phyloP scores from a whole-genome alignment of 2,113 vertebrate species.

The Tyrannus savana region DNA sequence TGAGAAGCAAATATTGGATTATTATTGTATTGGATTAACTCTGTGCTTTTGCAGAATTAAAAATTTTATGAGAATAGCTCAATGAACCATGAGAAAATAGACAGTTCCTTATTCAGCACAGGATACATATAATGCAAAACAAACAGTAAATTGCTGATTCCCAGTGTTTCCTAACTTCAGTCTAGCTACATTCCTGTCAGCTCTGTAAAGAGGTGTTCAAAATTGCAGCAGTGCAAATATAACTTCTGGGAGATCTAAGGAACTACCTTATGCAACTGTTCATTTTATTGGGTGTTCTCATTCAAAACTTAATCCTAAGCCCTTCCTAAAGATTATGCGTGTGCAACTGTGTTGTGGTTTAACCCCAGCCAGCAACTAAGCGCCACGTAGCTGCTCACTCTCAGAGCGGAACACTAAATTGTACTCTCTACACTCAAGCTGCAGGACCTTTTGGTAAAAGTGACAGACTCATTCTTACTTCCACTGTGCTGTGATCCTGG shows the following conservation, averaged over 20 bases:
- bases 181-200: neutral
- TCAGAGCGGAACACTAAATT: neutral
- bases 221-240: neutral
- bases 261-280: neutral
- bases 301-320: neutral
- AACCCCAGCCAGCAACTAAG: neutral
- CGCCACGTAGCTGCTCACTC: fast-evolving
- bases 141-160: neutral
- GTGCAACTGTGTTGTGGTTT: neutral
- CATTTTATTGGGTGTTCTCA: fast-evolving
- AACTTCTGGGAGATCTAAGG: neutral
- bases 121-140: neutral
- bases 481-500: neutral
- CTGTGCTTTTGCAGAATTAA: neutral
- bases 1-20: neutral
- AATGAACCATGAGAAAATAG: neutral
- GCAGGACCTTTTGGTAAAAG: neutral
- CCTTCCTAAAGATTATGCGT: neutral
- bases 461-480: neutral
- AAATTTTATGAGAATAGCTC: neutral
- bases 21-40: neutral
- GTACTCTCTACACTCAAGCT: neutral
- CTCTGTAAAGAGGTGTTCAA: neutral
- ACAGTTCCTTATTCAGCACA: neutral
- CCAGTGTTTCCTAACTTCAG: neutral